Base-by-base conservation (phyloP, 64 coral and sea anemone genomes). In the Exaiptasia diaphana region DNA sequence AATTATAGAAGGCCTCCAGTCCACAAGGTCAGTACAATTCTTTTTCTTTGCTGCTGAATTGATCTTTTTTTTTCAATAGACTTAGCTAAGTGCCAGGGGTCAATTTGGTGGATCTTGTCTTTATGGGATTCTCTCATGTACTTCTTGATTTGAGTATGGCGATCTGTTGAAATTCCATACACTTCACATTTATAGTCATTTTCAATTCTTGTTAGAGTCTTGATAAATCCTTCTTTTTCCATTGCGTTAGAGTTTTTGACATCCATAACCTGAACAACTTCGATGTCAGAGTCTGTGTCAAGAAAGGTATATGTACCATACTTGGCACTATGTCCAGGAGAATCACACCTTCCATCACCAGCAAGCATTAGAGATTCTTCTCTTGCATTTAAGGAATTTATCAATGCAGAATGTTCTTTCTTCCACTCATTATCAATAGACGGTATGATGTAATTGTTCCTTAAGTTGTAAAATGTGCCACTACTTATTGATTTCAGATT, bases 171-270 rank as follows among this genome's bases (percentile, higher is more conserved):
- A 17, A 78, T 69, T 46, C 43, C 43, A 46, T 46, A 46, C 13
- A 79, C 0, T 11, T 42, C 23, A 0, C 65, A 56, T 6, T 79
- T 11, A 11, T 79, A 36, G 0, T 22, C 75, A 79, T 79, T 79
- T 30, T 79, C 85, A 15, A 88, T 38, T 23, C 65, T 41, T 70
- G 13, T 1, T 13, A 87, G 32, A 11, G 34, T 78, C 1, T 71
- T 44, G 3, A 87, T 22, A 44, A 87, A 87, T 44, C 85, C 62
- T 17, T 78, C 75, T 12, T 87, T 87, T 61, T 78, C 85, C 85
- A 87, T 79, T 38, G 24, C 28, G 26, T 79, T 79, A 3, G 85
- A 88, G 67, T 88, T 72, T 10, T 42, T 72, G 4, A 80, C 85
- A 3, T 79, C 10, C 17, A 36, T 6, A 1, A 88, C 85, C 33